Evolutionary conservation across 2,888 invertebrate species (phyloP).

Genomic region (Sepiola atlantica): DNA sequence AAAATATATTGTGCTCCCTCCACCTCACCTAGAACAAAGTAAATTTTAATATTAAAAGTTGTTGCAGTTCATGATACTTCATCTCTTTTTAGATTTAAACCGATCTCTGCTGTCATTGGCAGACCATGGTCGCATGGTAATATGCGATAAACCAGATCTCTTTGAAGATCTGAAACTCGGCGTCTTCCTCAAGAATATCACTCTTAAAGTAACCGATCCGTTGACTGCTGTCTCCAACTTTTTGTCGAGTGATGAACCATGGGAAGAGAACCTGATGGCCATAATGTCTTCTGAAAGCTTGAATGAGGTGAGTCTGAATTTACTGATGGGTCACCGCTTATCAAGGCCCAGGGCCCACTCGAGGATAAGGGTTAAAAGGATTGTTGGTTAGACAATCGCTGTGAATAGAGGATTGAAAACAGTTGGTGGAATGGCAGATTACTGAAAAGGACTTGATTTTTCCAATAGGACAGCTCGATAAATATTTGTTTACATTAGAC

Average conservation of each 20-base stretch:
- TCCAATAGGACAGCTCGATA: too few species aligned
- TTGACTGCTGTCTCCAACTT: conserved; percentile 32
- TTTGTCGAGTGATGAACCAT: neutral
- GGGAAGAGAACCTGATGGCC: neutral
- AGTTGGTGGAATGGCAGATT: too few species aligned
- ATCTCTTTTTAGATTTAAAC: conserved; percentile 43
- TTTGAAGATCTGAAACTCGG: conserved; percentile 48
- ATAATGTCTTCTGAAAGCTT: neutral
- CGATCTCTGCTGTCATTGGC: conserved; percentile 41
- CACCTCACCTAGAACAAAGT: neutral
- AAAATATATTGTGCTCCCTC: too few species aligned
- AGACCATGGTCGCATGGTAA: conserved; percentile 55
- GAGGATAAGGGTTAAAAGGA: too few species aligned
- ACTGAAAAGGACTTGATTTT: too few species aligned
- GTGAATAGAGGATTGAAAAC: too few species aligned
- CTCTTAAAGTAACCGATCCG: conserved; percentile 53
- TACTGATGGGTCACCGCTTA: neutral
- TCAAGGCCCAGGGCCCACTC: too few species aligned
- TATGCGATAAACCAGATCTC: conserved; percentile 52
- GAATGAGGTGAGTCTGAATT: neutral
- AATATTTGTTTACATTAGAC: too few species aligned
- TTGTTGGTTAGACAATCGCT: too few species aligned
- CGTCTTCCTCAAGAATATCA: conserved; percentile 50
- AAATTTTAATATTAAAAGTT: neutral
- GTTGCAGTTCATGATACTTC: neutral